A percentile compares a stretch with the other conserved stretches of the same genome.
phyloP scores from a whole-genome alignment of 2,888 invertebrate genomes.

The Drosophila tanythrix region DNA sequence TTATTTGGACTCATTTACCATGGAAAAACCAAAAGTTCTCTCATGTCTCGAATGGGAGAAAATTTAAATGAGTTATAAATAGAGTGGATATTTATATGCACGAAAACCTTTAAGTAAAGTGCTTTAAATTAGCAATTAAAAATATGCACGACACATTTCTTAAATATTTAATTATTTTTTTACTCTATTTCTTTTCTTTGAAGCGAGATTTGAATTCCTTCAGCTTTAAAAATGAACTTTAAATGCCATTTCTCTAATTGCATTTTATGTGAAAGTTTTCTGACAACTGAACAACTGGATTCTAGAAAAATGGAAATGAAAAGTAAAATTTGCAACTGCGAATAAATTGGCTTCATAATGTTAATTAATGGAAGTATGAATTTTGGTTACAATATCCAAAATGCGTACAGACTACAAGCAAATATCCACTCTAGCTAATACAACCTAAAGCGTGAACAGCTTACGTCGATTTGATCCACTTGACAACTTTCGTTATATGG shows the following conservation, averaged over 20 bases:
- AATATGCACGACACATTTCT: not conserved
- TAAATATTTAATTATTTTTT: not conserved
- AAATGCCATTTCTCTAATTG: not conserved
- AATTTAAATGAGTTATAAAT: not conserved
- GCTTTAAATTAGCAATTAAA: not conserved
- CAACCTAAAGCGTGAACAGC: not conserved
- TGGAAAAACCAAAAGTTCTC: not conserved
- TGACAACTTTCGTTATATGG: not conserved
- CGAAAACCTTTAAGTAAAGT: too few species aligned
- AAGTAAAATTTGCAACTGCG: not conserved
- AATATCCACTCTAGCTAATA: not conserved
- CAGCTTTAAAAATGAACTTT: not conserved
- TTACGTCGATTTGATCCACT: not conserved
- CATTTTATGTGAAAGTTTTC: not conserved
- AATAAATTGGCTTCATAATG: not conserved
- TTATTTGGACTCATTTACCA: too few species aligned
- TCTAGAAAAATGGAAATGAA: not conserved
- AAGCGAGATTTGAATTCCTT: not conserved
- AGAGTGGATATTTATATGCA: not conserved
- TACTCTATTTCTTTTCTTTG: not conserved
- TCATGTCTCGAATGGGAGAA: not conserved
- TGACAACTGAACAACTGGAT: not conserved
- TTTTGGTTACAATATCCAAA: not conserved
- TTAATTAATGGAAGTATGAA: not conserved
- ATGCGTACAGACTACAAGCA: not conserved